These are phyloP conservation scores for Watsonalla binaria DNA, from an alignment of 2,888 invertebrate species.

Conservation along the genomic window DNA sequence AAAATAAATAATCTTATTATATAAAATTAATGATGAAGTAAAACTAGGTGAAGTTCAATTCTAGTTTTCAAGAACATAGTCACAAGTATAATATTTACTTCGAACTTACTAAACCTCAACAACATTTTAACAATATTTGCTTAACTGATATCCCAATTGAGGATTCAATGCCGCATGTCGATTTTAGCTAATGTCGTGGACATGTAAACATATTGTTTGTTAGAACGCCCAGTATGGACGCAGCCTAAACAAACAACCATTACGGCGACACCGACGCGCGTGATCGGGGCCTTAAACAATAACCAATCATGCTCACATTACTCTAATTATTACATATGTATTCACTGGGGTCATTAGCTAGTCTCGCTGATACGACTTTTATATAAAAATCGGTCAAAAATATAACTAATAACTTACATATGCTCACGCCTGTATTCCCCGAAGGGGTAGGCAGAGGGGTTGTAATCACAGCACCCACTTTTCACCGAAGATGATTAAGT, in stretches of 20 bases:
- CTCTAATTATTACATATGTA: too few relatives aligned
- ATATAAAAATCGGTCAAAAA: neutral
- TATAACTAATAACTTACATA: too few relatives aligned
- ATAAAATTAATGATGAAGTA: too few relatives aligned
- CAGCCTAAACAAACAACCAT: slow-evolving; percentile 69
- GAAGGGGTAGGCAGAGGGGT: too few relatives aligned
- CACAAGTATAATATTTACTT: too few relatives aligned
- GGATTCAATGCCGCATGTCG: slow-evolving; percentile 41
- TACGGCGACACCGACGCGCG: slow-evolving; percentile 37
- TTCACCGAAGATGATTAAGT: too few relatives aligned
- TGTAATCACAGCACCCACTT: too few relatives aligned
- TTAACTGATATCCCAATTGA: slow-evolving; percentile 26
- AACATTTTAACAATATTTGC: neutral
- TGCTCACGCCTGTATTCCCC: too few relatives aligned
- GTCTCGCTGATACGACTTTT: neutral
- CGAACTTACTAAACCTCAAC: too few relatives aligned
- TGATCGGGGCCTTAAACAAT: slow-evolving; percentile 21
- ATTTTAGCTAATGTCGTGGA: slow-evolving; percentile 50
- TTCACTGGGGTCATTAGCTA: too few relatives aligned
- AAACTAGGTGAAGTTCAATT: neutral
- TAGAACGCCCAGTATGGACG: slow-evolving; percentile 32
- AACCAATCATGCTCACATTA: neutral
- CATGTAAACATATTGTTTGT: slow-evolving; percentile 52
- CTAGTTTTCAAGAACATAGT: too few relatives aligned
- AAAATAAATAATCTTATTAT: too few relatives aligned